Percentiles rank a stretch among this genome's conserved stretches.
phyloP scores from a whole-genome alignment of 2,113 vertebrate genomes.

The Dascyllus trimaculatus region DNA sequence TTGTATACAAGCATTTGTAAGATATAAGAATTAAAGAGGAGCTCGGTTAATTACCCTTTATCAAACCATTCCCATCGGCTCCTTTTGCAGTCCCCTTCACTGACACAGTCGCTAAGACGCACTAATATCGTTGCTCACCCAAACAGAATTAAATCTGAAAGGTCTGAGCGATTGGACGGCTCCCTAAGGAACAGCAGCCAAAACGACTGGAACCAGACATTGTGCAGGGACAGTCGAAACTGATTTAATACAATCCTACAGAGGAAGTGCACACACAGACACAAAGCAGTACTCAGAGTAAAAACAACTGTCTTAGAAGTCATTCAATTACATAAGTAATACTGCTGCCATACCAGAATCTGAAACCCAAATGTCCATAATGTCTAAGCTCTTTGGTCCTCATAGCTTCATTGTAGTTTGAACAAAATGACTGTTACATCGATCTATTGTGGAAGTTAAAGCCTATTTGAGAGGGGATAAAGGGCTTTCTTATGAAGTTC shows the following conservation, averaged over 20 bases:
- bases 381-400: constrained; percentile 37
- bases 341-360: constrained; percentile 41
- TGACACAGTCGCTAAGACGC: constrained; percentile 49
- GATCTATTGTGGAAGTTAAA: constrained; percentile 54
- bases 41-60: constrained; percentile 67
- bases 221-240: constrained; percentile 58
- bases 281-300: constrained; percentile 23
- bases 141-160: constrained; percentile 77
- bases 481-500: constrained; percentile 54
- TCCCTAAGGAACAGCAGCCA: constrained; percentile 58
- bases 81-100: constrained; percentile 44
- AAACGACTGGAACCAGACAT: constrained; percentile 53
- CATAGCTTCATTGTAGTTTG: constrained; percentile 35
- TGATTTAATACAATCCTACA: constrained; percentile 56
- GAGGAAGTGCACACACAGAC: constrained; percentile 14
- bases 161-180: constrained; percentile 45
- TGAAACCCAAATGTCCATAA: constrained; percentile 42
- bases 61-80: constrained; percentile 63
- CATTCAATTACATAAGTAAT: constrained; percentile 48
- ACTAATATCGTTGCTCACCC: constrained; percentile 70
- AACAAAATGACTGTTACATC: constrained; percentile 44
- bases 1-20: constrained; percentile 3
- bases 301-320: constrained; percentile 22
- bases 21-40: constrained; percentile 53
- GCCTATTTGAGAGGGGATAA: constrained; percentile 64